Conservation (phyloP, 2,888 invertebrate species). For the Catonia carolina region DNA sequence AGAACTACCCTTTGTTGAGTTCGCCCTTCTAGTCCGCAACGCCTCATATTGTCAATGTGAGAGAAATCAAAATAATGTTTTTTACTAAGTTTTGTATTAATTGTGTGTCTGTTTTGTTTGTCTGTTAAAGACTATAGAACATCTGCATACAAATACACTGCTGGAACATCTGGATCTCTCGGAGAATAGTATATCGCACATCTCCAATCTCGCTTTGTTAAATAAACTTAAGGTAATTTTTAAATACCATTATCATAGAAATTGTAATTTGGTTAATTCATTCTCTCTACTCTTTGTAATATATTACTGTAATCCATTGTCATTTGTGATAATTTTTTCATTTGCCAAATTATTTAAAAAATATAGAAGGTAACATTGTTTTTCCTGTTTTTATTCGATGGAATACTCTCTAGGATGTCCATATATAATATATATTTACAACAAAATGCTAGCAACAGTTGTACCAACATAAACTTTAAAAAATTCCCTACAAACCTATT, state of each 20-base stretch:
- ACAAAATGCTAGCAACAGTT: too few relatives aligned
- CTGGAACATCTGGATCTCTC: constrained; percentile 81
- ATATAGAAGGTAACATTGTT: too few relatives aligned
- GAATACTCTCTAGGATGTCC: too few relatives aligned
- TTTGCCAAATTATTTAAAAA: neutral
- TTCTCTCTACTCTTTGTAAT: constrained; percentile 14
- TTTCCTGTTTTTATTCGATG: too few relatives aligned
- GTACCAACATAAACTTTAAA: too few relatives aligned
- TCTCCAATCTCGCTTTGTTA: constrained; percentile 78
- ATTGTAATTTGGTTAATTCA: neutral
- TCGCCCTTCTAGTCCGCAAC: too few relatives aligned
- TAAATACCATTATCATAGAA: constrained; percentile 9
- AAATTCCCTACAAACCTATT: too few relatives aligned
- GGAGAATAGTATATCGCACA: constrained; percentile 77
- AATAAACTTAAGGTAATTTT: constrained; percentile 68
- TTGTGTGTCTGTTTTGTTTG: constrained; percentile 31
- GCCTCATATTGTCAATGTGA: too few relatives aligned
- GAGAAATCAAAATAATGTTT: too few relatives aligned
- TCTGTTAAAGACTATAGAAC: constrained; percentile 65
- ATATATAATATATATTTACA: too few relatives aligned
- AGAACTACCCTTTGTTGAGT: too few relatives aligned
- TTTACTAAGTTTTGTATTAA: too few relatives aligned
- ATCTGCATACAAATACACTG: constrained; percentile 71
- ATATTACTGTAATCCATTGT: constrained; percentile 4
- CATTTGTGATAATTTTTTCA: neutral